Evolutionary conservation across 1,140 invertebrate genomes (phyloP), one percentile per base, ranked within the genome.

Genomic region (Neodiprion pinetum): DNA sequence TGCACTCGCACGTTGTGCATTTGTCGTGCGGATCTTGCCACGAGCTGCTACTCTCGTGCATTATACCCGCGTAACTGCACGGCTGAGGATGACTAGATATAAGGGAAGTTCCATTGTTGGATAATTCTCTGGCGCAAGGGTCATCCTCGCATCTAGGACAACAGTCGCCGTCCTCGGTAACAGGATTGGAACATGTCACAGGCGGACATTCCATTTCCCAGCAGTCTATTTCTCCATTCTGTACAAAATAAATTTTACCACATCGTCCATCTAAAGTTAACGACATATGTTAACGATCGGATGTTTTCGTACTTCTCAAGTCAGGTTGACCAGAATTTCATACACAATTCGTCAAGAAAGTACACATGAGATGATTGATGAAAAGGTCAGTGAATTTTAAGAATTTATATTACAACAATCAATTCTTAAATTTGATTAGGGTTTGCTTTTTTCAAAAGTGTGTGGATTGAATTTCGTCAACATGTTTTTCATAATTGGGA

Each of bases 181-280:
- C 86, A 50, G 93, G 90, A 81, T 93, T 90, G 77, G 91, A 84
- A 89, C 95, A 95, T 21, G 90, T 89, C 48, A 93, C 86, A 23
- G 91, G 91, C 75, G 95, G 95, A 89, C 96, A 97, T 81, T 95
- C 93, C 83, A 95, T 90, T 79, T 94, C 92, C 95, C 95, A 96
- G 84, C 96, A 97, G 89, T 96, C 95, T 75, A 96, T 92, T 89
- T 97, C 95, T 67, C 96, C 95, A 82, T 94, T 90, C 95, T 95
- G 85, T n/a, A 88, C 83, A 75, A 76, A 79, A 14, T 74, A 74
- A 40, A 72, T 23, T 67, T 67, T 53, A 79, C n/a, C 73, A 40
- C 9, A 65, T 40, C 28, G 28, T 40, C 28, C 28, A 40, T 40
- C 1, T 40, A 40, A 40, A 40, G 28, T 40, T 40, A 40, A 40